These are phyloP conservation scores for Monopis laevigella DNA, from an alignment of 2,888 invertebrate genomes.

Conservation along the genomic window DNA sequence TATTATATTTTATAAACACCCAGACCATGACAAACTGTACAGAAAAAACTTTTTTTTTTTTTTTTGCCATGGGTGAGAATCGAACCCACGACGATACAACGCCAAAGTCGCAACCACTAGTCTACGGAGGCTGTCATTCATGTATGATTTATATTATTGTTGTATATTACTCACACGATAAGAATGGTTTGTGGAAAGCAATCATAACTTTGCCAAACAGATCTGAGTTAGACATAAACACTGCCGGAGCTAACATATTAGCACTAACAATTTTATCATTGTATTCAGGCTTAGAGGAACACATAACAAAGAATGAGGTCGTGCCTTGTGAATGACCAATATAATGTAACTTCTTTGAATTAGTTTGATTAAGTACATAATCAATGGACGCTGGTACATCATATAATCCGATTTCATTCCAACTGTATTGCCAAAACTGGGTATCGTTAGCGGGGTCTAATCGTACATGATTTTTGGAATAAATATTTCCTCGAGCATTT, in stretches of 20 bases:
- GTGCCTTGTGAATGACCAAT: slow-evolving; percentile 71
- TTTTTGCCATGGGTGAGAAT: too few relatives aligned
- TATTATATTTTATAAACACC: too few relatives aligned
- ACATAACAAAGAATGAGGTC: slow-evolving; percentile 21
- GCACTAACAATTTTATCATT: slow-evolving; percentile 17
- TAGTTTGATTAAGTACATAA: slow-evolving; percentile 48
- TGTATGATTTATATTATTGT: too few relatives aligned
- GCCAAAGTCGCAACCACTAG: too few relatives aligned
- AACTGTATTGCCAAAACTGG: slow-evolving; percentile 44
- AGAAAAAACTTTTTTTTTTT: too few relatives aligned
- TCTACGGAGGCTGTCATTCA: too few relatives aligned
- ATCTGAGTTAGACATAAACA: slow-evolving; percentile 3
- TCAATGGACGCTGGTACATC: slow-evolving; percentile 74
- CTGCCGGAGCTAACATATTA: not conserved
- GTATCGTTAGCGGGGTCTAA: slow-evolving; percentile 9
- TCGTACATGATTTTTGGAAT: slow-evolving; percentile 13
- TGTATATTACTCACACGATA: slow-evolving; percentile 2
- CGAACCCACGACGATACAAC: too few relatives aligned
- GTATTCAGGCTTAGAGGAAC: slow-evolving; percentile 17
- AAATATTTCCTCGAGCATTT: slow-evolving; percentile 16
- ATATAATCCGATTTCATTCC: slow-evolving; percentile 70
- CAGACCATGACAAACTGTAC: too few relatives aligned
- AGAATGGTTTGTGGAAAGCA: not conserved
- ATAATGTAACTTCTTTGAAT: slow-evolving; percentile 58
- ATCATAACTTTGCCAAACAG: not conserved